These are phyloP conservation scores for Octodonta nipae DNA, from an alignment of 2,888 invertebrate species.

Conservation along the genomic window DNA sequence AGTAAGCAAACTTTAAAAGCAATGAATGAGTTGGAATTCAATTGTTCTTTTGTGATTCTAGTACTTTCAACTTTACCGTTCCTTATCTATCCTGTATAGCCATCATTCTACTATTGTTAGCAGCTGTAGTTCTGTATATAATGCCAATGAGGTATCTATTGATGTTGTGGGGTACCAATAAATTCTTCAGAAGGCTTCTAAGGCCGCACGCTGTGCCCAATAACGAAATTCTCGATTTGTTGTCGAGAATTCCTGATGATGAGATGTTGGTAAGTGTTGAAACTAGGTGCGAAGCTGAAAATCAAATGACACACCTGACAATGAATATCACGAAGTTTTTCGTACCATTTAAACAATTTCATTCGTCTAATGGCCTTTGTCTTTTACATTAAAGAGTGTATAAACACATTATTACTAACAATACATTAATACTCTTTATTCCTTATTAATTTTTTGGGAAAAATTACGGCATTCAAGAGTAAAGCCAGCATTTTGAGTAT, in stretches of 20 bases:
- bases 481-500: too few species aligned
- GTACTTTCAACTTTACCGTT: constrained; percentile 91
- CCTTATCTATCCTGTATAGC: constrained; percentile 91
- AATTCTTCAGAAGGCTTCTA: constrained; percentile 84
- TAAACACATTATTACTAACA: too few species aligned
- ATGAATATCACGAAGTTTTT: too few species aligned
- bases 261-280: constrained; percentile 68
- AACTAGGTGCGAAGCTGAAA: not conserved
- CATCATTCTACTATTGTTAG: constrained; percentile 60
- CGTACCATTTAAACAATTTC: too few species aligned
- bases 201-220: constrained; percentile 91
- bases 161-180: constrained; percentile 86
- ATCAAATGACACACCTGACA: too few species aligned
- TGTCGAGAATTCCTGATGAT: constrained; percentile 89
- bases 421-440: too few species aligned
- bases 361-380: too few species aligned
- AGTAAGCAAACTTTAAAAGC: constrained; percentile 46
- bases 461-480: too few species aligned
- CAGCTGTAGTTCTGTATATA: constrained; percentile 68
- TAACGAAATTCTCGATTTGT: constrained; percentile 88
- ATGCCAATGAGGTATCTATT: constrained; percentile 81
- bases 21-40: not conserved
- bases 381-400: too few species aligned
- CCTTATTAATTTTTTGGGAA: too few species aligned
- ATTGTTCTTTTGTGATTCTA: constrained; percentile 31